Conservation (phyloP, 2,797 vertebrate genomes). For the Geotrypetes seraphini region DNA sequence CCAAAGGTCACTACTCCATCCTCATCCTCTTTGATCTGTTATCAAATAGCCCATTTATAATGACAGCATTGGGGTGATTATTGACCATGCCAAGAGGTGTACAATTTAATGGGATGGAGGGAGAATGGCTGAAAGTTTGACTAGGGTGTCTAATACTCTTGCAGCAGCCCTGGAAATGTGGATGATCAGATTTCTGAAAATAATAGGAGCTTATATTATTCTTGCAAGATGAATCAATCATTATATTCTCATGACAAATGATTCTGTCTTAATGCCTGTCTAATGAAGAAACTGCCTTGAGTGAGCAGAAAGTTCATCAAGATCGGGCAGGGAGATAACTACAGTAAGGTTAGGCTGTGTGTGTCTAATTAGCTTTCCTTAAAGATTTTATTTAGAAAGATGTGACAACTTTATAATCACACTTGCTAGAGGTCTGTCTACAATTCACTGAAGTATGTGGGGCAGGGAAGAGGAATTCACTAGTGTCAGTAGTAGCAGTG, state of each 20-base stretch:
- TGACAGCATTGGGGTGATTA: too few species aligned
- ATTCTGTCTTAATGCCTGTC: neutral
- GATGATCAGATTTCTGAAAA: neutral
- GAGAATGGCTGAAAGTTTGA: too few species aligned
- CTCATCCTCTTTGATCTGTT: too few species aligned
- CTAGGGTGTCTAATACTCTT: too few species aligned
- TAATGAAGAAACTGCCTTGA: slow-evolving; percentile 1
- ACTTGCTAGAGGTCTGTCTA: neutral
- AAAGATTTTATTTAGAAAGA: slow-evolving; percentile 1
- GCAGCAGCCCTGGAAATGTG: too few species aligned
- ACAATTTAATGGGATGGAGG: too few species aligned
- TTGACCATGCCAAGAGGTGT: too few species aligned
- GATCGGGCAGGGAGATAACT: neutral
- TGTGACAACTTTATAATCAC: neutral
- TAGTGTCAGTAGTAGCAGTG: neutral
- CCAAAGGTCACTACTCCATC: too few species aligned
- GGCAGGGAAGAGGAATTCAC: slow-evolving; percentile 1
- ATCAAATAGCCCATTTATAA: too few species aligned
- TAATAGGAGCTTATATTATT: neutral
- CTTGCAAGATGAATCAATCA: neutral
- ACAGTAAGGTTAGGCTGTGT: neutral
- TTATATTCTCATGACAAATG: neutral
- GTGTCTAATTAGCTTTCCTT: neutral
- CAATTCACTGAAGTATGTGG: neutral
- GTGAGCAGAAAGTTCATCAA: neutral